These are phyloP conservation scores for Ichneumoninae sp. DNA, from an alignment of 2,888 invertebrate genomes.

Conservation along the genomic window DNA sequence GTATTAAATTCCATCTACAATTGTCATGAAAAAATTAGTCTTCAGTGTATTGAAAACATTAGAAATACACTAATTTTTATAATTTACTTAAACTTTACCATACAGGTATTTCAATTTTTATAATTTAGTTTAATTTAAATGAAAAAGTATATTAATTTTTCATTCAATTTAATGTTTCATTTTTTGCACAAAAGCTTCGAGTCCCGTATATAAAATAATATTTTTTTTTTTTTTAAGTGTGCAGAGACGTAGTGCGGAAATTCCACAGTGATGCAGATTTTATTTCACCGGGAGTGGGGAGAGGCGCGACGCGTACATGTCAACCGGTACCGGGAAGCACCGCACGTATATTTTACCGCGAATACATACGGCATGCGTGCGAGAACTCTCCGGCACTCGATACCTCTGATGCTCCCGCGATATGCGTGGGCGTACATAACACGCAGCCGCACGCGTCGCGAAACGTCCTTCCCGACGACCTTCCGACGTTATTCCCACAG, in stretches of 20 bases:
- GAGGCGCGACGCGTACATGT: background rate
- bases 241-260: background rate
- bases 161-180: too few species aligned
- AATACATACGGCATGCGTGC: slow-evolving; percentile 3
- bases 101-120: too few species aligned
- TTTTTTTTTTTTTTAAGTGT: background rate
- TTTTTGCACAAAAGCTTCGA: too few species aligned
- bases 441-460: slow-evolving; percentile 29
- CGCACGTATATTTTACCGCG: slow-evolving; percentile 6
- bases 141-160: too few species aligned
- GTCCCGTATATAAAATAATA: too few species aligned
- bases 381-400: slow-evolving; percentile 43
- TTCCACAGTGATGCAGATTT: slow-evolving; percentile 27
- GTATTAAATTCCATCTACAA: too few species aligned
- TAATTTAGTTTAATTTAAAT: too few species aligned
- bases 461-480: slow-evolving; percentile 47
- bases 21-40: too few species aligned
- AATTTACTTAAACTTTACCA: too few species aligned
- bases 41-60: too few species aligned
- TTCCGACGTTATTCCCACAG: slow-evolving; percentile 38
- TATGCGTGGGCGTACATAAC: slow-evolving; percentile 41
- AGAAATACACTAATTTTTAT: too few species aligned
- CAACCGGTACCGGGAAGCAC: slow-evolving; percentile 2
- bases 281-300: slow-evolving; percentile 9
- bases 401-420: slow-evolving; percentile 42